Conservation (phyloP, 2,888 invertebrate genomes). For the Anticlea derivata region DNA sequence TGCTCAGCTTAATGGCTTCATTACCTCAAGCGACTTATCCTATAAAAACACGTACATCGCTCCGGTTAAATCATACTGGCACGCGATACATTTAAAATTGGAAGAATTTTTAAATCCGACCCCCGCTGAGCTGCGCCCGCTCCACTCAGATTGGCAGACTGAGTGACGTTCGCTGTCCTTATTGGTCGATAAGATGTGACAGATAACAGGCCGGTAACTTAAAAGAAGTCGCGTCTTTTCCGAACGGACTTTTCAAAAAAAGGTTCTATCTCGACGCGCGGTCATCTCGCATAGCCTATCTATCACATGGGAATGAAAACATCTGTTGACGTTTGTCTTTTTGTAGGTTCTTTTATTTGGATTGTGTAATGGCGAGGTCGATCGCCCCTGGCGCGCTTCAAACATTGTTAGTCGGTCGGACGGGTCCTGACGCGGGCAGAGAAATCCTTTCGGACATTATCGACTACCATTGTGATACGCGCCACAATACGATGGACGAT, state of each 20-base stretch:
- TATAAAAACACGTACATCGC: conserved; percentile 29
- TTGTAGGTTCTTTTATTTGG: conserved; percentile 60
- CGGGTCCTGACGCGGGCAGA: conserved; percentile 46
- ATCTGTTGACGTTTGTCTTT: conserved; percentile 72
- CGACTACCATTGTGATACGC: conserved; percentile 49
- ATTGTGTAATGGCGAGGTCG: conserved; percentile 64
- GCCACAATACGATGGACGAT: conserved; percentile 47
- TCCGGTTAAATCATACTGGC: conserved; percentile 66
- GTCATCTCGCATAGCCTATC: conserved; percentile 52
- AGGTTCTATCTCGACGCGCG: conserved; percentile 58
- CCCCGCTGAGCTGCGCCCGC: conserved; percentile 74
- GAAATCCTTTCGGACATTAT: conserved; percentile 53
- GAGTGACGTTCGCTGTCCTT: conserved; percentile 82
- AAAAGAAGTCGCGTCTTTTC: conserved; percentile 75
- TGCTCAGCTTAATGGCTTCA: conserved; percentile 25
- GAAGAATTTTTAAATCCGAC: conserved; percentile 69
- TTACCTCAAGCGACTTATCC: conserved; percentile 25
- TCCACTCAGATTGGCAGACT: conserved; percentile 75
- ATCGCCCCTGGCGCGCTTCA: conserved; percentile 59
- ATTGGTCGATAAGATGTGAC: conserved; percentile 82
- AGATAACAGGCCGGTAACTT: conserved; percentile 77
- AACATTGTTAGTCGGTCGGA: conserved; percentile 54
- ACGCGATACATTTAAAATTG: conserved; percentile 72
- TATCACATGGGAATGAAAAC: conserved; percentile 78
- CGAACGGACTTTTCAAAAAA: conserved; percentile 63